A percentile compares a stretch with the other conserved stretches of the same genome.
Evolutionary conservation across 2,113 vertebrate genomes (phyloP).

Genomic region (Neolamprologus tretocephalus): DNA sequence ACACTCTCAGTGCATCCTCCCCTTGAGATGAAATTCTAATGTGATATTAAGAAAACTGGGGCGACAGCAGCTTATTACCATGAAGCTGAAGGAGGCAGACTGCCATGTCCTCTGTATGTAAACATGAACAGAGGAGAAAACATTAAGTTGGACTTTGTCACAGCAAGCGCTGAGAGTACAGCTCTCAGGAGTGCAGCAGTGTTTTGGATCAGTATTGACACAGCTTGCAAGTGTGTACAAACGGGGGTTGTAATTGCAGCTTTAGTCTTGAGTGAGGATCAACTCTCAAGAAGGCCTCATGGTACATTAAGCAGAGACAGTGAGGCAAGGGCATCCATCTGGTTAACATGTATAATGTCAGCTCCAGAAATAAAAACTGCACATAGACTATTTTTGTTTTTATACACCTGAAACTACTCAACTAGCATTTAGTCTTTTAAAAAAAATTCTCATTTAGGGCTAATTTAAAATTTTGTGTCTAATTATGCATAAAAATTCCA

Average conservation of each 20-base stretch:
- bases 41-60: slow-evolving; percentile 64
- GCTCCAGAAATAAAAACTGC: not conserved
- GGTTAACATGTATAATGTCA: slow-evolving; percentile 1
- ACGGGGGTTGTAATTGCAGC: slow-evolving; percentile 21
- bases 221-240: slow-evolving; percentile 13
- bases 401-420: not conserved
- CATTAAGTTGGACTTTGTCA: not conserved
- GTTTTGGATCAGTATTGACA: slow-evolving; percentile 10
- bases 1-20: slow-evolving; percentile 25
- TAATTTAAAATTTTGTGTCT: not conserved
- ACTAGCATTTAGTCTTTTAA: not conserved
- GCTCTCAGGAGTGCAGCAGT: slow-evolving; percentile 2
- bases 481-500: not conserved
- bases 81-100: not conserved
- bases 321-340: slow-evolving; percentile 6
- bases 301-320: slow-evolving; percentile 21
- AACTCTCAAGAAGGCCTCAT: slow-evolving; percentile 4
- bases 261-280: slow-evolving; percentile 35
- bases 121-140: not conserved
- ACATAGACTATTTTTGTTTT: not conserved
- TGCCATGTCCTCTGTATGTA: not conserved
- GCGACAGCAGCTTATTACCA: slow-evolving; percentile 47
- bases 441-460: not conserved
- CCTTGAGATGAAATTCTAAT: slow-evolving; percentile 65
- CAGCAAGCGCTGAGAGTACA: not conserved